phyloP scores from a whole-genome alignment of 1,140 invertebrate species.

The Aleiodes sp. region DNA sequence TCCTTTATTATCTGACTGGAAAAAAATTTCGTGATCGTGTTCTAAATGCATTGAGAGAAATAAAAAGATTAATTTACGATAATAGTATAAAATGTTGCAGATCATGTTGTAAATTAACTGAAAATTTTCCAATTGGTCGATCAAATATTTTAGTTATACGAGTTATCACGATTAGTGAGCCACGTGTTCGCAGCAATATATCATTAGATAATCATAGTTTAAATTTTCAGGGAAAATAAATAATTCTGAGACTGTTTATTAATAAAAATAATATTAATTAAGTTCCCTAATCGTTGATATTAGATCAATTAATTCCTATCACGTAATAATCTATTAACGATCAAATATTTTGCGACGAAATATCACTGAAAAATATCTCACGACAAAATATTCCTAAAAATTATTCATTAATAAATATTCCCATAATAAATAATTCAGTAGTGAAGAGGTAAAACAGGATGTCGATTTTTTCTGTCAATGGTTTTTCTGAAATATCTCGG shows the following conservation, averaged over 20 bases:
- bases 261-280: background rate
- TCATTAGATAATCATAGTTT: slow-evolving; percentile 15
- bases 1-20: slow-evolving; percentile 52
- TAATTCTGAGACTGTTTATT: background rate
- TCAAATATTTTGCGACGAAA: no score
- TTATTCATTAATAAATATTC: no score
- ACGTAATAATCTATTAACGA: no score
- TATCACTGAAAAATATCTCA: no score
- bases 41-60: slow-evolving; percentile 36
- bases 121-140: slow-evolving; percentile 29
- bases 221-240: slow-evolving; percentile 13
- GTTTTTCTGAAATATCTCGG: no score
- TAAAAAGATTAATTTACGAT: slow-evolving; percentile 31
- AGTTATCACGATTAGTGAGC: slow-evolving; percentile 38
- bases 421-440: no score
- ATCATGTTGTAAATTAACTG: slow-evolving; percentile 37
- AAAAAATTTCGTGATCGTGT: slow-evolving; percentile 48
- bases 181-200: slow-evolving; percentile 26
- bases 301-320: no score
- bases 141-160: slow-evolving; percentile 40
- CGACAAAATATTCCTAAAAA: no score
- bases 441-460: no score
- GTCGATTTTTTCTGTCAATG: no score
- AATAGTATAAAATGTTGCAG: slow-evolving; percentile 35
- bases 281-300: background rate